Base-by-base conservation (phyloP, 2,888 invertebrate genomes). In the Doris montereyensis region DNA sequence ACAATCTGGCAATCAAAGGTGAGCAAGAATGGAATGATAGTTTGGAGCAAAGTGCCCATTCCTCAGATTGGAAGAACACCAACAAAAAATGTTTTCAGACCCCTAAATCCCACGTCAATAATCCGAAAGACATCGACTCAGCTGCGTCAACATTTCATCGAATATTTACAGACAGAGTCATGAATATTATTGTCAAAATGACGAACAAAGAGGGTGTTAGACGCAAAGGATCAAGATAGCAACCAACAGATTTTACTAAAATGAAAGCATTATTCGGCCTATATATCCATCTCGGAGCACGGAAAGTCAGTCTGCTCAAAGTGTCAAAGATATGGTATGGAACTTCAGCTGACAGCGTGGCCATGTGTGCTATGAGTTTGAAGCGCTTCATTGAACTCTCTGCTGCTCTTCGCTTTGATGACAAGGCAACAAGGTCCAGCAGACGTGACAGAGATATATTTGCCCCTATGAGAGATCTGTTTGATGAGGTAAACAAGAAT, bases 391-490 rank as follows among this genome's bases (percentile, higher is more conserved):
- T 60, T 5, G 17, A 17, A 8, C 70, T 77, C 1, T 58, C 30
- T 26, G 28, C 21, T 1, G 24, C 26, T 34, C 62, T 77, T n/a
- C 8, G 77, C n/a, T 77, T 72, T 41, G 77, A 77, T 41, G 77
- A 77, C 72, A 77, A 77, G 41, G 10, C 34, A 0, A 77, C 77
- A 1, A 32, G 77, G 21, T 24, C 26, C n/a, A 10, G 34, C 10
- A 71, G 77, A 34, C 34, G 77, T n/a, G 35, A 13, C 10, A 26
- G 10, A n/a, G 77, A 77, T 62, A 24, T 24, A 21, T 72, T 72
- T 77, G 72, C 72, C 26, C 77, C 76, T 28, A 24, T 76, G 8
- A n/a, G 76, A n/a, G 76, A 76, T n/a, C 35, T 76, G 21, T 76
- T 62, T 35, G 68, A 76, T 17, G 76, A 76, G 2, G 62, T 76